These are phyloP conservation scores for Smutsia temminckii DNA, from an alignment of 2,797 vertebrate species.

Conservation along the genomic window DNA sequence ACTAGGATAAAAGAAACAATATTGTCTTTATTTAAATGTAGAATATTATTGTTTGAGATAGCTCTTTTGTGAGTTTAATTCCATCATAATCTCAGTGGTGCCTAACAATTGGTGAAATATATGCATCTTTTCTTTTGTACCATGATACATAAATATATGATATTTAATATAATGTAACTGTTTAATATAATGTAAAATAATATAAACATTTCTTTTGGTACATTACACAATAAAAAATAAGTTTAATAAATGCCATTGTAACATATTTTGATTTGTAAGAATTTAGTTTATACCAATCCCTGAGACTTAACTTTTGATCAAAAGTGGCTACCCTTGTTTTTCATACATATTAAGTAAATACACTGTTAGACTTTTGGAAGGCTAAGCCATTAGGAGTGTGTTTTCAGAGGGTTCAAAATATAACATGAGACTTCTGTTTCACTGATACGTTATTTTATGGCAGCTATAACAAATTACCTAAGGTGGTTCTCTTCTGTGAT, in stretches of 20 bases:
- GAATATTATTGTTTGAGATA: neutral
- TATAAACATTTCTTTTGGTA: neutral
- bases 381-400: conserved; percentile 45
- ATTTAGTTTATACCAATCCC: neutral
- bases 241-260: neutral
- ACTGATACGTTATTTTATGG: conserved; percentile 71
- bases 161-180: neutral
- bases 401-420: conserved; percentile 62
- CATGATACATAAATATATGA: neutral
- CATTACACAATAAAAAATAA: neutral
- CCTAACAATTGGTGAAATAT: neutral
- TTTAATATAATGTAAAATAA: neutral
- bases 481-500: conserved; percentile 57
- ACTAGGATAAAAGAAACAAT: neutral
- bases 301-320: conserved; percentile 1
- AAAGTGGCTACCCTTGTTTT: neutral
- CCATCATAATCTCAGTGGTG: neutral
- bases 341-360: conserved; percentile 40
- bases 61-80: neutral
- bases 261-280: neutral
- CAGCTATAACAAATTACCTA: conserved; percentile 70
- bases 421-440: conserved; percentile 64
- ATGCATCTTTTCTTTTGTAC: neutral
- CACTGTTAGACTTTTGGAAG: conserved; percentile 21
- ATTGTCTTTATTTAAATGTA: neutral